These are phyloP conservation scores for Micromys minutus DNA, from an alignment of 2,113 vertebrate genomes.

Conservation along the genomic window DNA sequence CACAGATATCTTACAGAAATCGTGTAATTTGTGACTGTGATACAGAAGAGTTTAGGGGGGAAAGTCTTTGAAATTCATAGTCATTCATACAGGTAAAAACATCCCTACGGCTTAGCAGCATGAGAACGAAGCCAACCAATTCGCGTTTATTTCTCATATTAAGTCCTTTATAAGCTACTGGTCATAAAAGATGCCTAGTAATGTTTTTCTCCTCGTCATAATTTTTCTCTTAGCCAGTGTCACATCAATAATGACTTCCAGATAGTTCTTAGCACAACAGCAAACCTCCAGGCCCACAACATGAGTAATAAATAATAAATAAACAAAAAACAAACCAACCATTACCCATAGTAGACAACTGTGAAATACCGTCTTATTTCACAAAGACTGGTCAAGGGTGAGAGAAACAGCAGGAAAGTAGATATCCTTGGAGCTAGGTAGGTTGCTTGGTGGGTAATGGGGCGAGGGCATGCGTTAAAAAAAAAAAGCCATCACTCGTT, in stretches of 20 bases:
- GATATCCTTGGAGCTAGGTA: neutral
- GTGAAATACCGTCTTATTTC: neutral
- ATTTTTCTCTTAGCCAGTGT: neutral
- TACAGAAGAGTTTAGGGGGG: neutral
- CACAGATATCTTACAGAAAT: neutral
- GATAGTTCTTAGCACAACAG: neutral
- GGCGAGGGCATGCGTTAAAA: neutral
- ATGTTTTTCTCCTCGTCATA: neutral
- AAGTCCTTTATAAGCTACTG: neutral
- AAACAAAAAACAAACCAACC: neutral
- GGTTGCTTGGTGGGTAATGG: neutral
- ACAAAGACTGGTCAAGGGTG: neutral
- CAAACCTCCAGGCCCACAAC: neutral
- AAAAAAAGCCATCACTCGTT: neutral
- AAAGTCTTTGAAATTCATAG: neutral
- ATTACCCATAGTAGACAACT: neutral
- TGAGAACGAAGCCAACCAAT: neutral
- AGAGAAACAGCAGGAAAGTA: neutral
- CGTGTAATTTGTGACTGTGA: neutral
- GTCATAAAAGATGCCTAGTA: neutral
- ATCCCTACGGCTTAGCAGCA: neutral
- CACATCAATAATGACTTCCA: neutral
- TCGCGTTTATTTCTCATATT: neutral
- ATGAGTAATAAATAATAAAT: neutral
- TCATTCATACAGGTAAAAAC: conserved; percentile 30